Evolutionary conservation across 1,140 invertebrate species (phyloP).

Genomic region (Caenorhabditis remanei): DNA sequence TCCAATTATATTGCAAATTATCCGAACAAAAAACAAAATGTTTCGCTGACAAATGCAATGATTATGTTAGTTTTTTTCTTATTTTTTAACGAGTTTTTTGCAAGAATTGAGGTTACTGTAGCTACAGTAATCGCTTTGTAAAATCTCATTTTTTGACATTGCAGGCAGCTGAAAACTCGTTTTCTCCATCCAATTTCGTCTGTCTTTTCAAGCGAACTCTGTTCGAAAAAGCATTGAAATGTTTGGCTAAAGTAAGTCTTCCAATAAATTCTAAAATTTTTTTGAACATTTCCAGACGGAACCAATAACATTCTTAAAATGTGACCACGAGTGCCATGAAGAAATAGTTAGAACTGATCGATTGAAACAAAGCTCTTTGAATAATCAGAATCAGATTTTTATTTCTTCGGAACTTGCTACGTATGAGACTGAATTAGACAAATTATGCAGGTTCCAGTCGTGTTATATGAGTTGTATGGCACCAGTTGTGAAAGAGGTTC

Average conservation of each 20-base stretch:
- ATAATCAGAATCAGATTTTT: slow-evolving; percentile 65
- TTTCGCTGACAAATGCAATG: slow-evolving; percentile 74
- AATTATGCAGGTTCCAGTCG: slow-evolving; percentile 74
- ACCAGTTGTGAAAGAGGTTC: slow-evolving; percentile 67
- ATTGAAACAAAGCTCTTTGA: neutral
- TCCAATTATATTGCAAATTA: slow-evolving; percentile 72
- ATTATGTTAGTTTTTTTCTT: slow-evolving; percentile 66
- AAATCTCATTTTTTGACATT: slow-evolving; percentile 21
- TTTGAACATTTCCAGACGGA: slow-evolving; percentile 70
- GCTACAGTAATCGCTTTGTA: neutral
- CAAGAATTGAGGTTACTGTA: neutral
- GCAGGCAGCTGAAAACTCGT: slow-evolving; percentile 75
- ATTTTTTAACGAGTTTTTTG: neutral
- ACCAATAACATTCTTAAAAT: slow-evolving; percentile 76
- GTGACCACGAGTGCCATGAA: slow-evolving; percentile 75
- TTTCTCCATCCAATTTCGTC: slow-evolving; percentile 77
- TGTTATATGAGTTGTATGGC: slow-evolving; percentile 72
- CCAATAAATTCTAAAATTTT: neutral
- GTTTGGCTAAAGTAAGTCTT: slow-evolving; percentile 15
- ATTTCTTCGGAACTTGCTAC: slow-evolving; percentile 69
- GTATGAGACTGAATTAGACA: slow-evolving; percentile 73
- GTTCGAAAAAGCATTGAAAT: slow-evolving; percentile 63
- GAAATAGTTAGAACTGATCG: slow-evolving; percentile 37
- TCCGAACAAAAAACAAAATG: slow-evolving; percentile 76
- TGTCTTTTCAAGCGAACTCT: slow-evolving; percentile 74